Base-by-base conservation (phyloP, 1,140 invertebrate species). In the Orius insidiosus region DNA sequence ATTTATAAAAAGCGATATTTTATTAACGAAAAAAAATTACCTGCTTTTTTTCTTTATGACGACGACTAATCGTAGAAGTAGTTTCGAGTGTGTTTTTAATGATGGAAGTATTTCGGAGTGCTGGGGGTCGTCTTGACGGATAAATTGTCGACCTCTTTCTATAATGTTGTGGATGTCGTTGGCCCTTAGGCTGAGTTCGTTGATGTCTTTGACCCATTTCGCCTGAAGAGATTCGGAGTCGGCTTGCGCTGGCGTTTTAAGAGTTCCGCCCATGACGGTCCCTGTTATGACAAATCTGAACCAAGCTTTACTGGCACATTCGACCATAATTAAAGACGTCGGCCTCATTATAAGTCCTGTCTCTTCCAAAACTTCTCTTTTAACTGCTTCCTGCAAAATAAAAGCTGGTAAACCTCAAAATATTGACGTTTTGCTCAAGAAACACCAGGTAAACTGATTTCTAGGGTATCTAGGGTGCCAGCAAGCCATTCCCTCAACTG, bases 201-300 rank as follows among this genome's bases (percentile, higher is more conserved):
- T 68, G 9, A 88, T 62, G 63, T 85, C 74, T 8, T 63, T 61
- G 39, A 90, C 72, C 90, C 92, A 97, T 60, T 80, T 80, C 0
- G 92, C 92, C 67, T 93, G 87, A 13, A 97, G 65, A 7, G 89
- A 94, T 67, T 97, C 90, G 43, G 79, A 71, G 59, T 96, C 87
- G 10, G 88, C 85, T 57, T 82, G 73, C 19, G 84, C 75, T 5
- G 82, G 76, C 8, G 88, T 93, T 67, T 97, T 97, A 1, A 96
- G 65, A 42, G 67, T 72, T 1, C 92, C 93, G 33, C 87, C 89
- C 59, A 64, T 62, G n/a, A 83, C 68, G 53, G 64, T 64, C 41
- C 87, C 41, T n/a, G 41, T 43, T 8, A 43, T 5, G 7, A 43
- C 41, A n/a, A 43, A 43, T 13, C 92, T 68, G 59, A 87, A 85